A percentile compares a stretch with the other conserved stretches of the same genome.
Conservation (phyloP, 2,888 invertebrate genomes). For the Miltochrista miniata region DNA sequence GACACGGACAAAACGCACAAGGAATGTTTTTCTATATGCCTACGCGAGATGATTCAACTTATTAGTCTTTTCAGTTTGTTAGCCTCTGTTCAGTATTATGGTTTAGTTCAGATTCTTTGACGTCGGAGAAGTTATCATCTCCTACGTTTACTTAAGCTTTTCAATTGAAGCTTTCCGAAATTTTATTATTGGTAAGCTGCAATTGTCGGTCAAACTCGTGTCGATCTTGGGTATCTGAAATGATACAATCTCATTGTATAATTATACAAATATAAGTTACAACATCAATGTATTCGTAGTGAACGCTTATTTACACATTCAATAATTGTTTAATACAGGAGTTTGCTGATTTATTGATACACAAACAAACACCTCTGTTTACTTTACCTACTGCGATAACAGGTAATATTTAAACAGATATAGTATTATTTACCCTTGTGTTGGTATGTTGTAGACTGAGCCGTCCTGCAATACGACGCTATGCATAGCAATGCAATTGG, state of each 20-base stretch:
- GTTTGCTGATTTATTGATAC: slow-evolving; percentile 41
- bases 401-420: slow-evolving; percentile 31
- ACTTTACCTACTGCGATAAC: slow-evolving; percentile 40
- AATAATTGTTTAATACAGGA: slow-evolving; percentile 23
- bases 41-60: too few species aligned
- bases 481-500: slow-evolving; percentile 57
- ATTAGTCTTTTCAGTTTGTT: too few species aligned
- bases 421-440: slow-evolving; percentile 14
- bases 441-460: slow-evolving; percentile 29
- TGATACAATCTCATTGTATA: neutral
- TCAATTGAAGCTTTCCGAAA: too few species aligned
- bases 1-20: too few species aligned
- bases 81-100: too few species aligned
- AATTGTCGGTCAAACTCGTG: too few species aligned
- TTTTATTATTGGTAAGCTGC: too few species aligned
- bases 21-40: too few species aligned
- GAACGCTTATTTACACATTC: slow-evolving; percentile 16
- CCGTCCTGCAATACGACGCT: slow-evolving; percentile 31
- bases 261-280: neutral
- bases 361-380: slow-evolving; percentile 43
- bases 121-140: too few species aligned
- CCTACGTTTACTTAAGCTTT: too few species aligned
- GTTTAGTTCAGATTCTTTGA: too few species aligned
- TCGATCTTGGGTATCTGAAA: too few species aligned
- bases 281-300: slow-evolving; percentile 14